Evolutionary conservation across 2,797 vertebrate genomes (phyloP).

Genomic region (Antennarius maculatus): DNA sequence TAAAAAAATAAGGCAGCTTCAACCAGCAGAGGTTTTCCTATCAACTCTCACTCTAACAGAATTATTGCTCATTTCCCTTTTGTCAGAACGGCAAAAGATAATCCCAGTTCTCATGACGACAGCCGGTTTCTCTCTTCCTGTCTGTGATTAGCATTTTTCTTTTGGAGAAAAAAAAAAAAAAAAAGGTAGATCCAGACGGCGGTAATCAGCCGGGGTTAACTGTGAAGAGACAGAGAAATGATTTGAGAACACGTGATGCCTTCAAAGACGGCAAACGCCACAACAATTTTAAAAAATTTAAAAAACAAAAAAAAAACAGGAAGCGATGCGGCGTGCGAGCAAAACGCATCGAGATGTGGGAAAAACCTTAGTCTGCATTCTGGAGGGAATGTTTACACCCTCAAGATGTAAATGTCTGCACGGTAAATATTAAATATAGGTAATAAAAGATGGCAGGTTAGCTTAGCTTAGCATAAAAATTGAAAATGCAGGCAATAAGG

Average conservation of each 20-base stretch:
- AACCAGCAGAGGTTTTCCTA: slow-evolving; percentile 11
- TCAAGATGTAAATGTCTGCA: not conserved
- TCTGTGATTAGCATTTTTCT: slow-evolving; percentile 31
- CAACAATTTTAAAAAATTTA: slow-evolving; percentile 42
- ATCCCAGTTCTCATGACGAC: slow-evolving; percentile 59
- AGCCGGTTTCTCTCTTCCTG: slow-evolving; percentile 40
- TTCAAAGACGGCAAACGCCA: slow-evolving; percentile 66
- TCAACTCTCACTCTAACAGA: slow-evolving; percentile 23
- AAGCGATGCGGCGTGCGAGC: slow-evolving; percentile 52
- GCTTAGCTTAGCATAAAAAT: no score
- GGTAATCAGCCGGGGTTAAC: slow-evolving; percentile 74
- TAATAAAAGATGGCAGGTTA: no score
- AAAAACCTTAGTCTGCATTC: slow-evolving; percentile 21
- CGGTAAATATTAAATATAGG: not conserved
- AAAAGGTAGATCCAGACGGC: slow-evolving; percentile 48
- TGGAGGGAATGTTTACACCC: no score
- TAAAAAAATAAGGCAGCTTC: slow-evolving; percentile 49
- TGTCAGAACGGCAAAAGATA: slow-evolving; percentile 46
- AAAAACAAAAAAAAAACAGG: slow-evolving; percentile 21
- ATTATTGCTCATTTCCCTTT: slow-evolving; percentile 42
- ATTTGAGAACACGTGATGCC: slow-evolving; percentile 49
- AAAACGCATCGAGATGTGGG: slow-evolving; percentile 18
- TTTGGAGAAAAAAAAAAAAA: slow-evolving; percentile 19
- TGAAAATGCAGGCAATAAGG: no score
- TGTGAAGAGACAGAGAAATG: slow-evolving; percentile 60